Evolutionary conservation across 2,888 invertebrate species (phyloP).

Genomic region (Octodonta nipae): DNA sequence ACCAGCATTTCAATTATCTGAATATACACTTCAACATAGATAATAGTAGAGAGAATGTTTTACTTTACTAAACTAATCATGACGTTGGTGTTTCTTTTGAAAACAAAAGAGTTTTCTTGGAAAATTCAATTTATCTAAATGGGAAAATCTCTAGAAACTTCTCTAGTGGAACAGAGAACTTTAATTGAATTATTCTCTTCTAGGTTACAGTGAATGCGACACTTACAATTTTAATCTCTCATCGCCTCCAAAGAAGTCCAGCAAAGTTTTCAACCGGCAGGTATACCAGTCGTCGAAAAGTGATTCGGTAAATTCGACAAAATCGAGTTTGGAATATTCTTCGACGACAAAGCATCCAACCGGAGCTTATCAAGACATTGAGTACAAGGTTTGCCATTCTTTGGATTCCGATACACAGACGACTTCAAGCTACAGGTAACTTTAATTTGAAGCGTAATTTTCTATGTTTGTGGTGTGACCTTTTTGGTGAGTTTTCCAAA

Average conservation of each 20-base stretch:
- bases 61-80: no score
- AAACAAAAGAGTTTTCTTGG: no score
- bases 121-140: no score
- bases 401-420: constrained; percentile 27
- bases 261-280: constrained; percentile 22
- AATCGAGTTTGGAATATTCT: constrained; percentile 31
- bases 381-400: constrained; percentile 33
- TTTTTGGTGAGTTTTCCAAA: no score
- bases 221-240: constrained; percentile 28
- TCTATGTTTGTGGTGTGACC: no score
- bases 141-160: neutral
- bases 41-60: no score
- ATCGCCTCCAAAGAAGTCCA: constrained; percentile 26
- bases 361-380: constrained; percentile 31
- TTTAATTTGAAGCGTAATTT: no score
- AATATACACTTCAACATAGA: no score
- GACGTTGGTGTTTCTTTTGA: no score
- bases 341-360: constrained; percentile 31
- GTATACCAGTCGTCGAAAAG: constrained; percentile 30
- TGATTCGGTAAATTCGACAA: constrained; percentile 28
- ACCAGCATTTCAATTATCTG: no score
- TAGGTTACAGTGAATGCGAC: constrained; percentile 24
- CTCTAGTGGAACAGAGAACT: neutral
- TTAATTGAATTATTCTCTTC: constrained; percentile 4
- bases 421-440: constrained; percentile 19